Evolutionary conservation across 2,888 invertebrate genomes (phyloP), one percentile per base, ranked within the genome.

Genomic region (Nebria salina): DNA sequence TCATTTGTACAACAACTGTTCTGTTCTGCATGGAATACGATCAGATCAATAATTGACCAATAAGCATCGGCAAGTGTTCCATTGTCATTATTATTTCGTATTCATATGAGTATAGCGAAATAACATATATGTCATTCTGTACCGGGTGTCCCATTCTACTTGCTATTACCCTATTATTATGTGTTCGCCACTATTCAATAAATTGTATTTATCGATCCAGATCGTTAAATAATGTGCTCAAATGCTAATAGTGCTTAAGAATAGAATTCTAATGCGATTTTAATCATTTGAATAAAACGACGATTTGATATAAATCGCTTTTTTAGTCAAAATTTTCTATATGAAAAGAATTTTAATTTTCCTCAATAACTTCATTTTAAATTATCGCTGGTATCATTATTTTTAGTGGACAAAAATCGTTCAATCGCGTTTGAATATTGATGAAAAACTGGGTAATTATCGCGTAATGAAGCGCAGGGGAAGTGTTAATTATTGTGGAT

Each of bases 401-500:
- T 54, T 54, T 54, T 7, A 54, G 54, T 2, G 2, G 54, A 11
- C 54, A 6, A 54, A 25, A 68, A 8, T n/a, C 13, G 9, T 15
- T 8, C 13, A 13, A 15, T 68, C 13, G 68, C 2, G 25, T 68
- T 20, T 68, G 8, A 68, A 25, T 25, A 15, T 68, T 25, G 25
- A 68, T 68, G 25, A 15, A 68, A 68, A 68, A 11, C 11, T 68
- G 3, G 68, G 68, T 8, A 68, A 11, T 68, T 42, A 77, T 66
- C 68, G 76, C 34, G 13, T 26, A 70, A 70, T 70, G 70, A 70
- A 70, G 11, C 26, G 26, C 70, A 41, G 42, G 43, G 72, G 73
- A 73, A 73, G 73, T 73, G 73, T 73, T 73, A 73, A 73, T 73
- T 73, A 73, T 43, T 13, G 41, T 15, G 41, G 43, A 43, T 41